phyloP scores from a whole-genome alignment of 2,797 vertebrate species.

The Atherinosoma microstoma region DNA sequence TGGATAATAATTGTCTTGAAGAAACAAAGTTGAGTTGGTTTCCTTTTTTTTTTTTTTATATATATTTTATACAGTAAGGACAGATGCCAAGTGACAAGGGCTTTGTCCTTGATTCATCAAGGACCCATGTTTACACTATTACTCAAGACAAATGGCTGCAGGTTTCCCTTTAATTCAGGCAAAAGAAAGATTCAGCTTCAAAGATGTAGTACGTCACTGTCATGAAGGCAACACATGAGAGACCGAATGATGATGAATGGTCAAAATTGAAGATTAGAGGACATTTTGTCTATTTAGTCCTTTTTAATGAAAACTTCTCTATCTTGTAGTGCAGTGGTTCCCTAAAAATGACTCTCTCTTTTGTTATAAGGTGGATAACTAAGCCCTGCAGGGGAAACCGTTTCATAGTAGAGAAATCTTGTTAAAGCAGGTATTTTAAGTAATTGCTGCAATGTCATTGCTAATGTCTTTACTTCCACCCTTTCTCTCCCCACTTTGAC shows the following conservation, averaged over 20 bases:
- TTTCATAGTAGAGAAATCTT: neutral
- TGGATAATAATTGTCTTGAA: neutral
- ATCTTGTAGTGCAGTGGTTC: neutral
- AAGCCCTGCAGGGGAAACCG: neutral
- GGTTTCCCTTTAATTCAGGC: neutral
- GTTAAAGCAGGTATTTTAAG: slow-evolving; percentile 6
- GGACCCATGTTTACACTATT: neutral
- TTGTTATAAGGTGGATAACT: neutral
- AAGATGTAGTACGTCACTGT: neutral
- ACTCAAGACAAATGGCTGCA: neutral
- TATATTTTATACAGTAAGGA: neutral
- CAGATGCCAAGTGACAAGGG: neutral
- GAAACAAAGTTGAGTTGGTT: neutral
- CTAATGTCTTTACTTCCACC: neutral
- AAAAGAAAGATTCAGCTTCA: neutral
- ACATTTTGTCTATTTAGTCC: neutral
- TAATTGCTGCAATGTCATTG: neutral
- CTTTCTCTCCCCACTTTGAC: neutral
- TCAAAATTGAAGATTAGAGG: neutral
- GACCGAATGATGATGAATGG: neutral
- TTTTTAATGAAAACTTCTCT: neutral
- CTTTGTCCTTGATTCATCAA: neutral
- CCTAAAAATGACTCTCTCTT: neutral
- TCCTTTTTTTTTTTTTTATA: neutral
- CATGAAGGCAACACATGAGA: neutral